phyloP scores from a whole-genome alignment of 2,113 vertebrate species.

The Lonchura striata region DNA sequence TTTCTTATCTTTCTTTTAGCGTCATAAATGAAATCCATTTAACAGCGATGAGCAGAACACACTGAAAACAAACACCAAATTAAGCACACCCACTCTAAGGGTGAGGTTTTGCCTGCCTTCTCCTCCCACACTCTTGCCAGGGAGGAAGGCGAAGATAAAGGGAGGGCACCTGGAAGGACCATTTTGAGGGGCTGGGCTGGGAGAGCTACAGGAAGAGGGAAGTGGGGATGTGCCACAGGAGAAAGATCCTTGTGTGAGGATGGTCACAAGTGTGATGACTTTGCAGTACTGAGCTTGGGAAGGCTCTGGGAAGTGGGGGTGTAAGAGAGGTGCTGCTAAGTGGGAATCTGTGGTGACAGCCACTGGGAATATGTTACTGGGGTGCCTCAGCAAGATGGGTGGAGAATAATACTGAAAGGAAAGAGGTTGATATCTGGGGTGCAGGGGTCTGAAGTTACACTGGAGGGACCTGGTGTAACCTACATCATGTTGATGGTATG shows the following conservation, averaged over 20 bases:
- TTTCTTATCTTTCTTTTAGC: not conserved
- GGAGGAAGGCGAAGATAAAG: constrained; percentile 11
- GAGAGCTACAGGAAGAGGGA: not conserved
- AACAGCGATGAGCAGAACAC: not conserved
- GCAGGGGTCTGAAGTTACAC: not conserved
- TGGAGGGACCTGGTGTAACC: not conserved
- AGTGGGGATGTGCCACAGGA: not conserved
- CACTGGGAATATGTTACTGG: not conserved
- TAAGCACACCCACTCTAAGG: not conserved
- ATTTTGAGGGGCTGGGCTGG: not conserved
- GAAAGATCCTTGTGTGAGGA: not conserved
- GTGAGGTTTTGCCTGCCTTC: constrained; percentile 11
- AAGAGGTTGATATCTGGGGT: not conserved
- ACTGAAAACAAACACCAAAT: constrained; percentile 55
- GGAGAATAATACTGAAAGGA: not conserved
- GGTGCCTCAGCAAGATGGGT: not conserved
- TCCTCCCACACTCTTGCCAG: not conserved
- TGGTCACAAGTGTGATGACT: not conserved
- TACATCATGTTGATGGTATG: not conserved
- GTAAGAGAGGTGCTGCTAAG: not conserved
- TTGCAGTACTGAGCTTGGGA: not conserved
- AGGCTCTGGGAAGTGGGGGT: not conserved
- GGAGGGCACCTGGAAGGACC: not conserved
- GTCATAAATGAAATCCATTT: constrained; percentile 24
- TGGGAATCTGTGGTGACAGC: not conserved